Evolutionary conservation across 2,888 invertebrate genomes (phyloP).

Genomic region (Dicycla oo): DNA sequence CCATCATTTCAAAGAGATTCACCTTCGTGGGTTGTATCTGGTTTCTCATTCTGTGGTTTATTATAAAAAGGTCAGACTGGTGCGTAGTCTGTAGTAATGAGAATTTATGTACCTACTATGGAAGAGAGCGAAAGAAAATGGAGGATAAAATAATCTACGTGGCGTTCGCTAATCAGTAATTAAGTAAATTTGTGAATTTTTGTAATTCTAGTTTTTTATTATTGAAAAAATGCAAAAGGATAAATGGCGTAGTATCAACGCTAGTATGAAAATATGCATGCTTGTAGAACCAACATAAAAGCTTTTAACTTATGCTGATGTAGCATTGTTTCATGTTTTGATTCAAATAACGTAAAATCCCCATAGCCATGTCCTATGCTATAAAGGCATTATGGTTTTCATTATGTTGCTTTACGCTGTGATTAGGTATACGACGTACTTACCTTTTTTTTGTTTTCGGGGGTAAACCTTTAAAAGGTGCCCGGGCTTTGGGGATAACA

Average conservation of each 20-base stretch:
- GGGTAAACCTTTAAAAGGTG: no score
- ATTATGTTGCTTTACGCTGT: neutral
- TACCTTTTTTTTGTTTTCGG: no score
- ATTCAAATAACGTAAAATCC: neutral
- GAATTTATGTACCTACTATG: neutral
- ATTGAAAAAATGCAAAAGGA: neutral
- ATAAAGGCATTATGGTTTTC: neutral
- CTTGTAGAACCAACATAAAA: neutral
- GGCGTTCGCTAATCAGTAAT: neutral
- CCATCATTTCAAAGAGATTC: conserved; percentile 30
- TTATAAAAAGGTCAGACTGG: conserved; percentile 3
- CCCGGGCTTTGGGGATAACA: no score
- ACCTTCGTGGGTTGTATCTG: neutral
- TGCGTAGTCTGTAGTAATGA: neutral
- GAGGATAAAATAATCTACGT: neutral
- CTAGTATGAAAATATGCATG: neutral
- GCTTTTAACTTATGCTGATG: neutral
- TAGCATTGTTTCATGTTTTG: neutral
- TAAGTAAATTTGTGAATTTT: neutral
- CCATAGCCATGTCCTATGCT: no score
- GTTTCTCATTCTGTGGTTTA: conserved; percentile 24
- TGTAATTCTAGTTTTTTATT: neutral
- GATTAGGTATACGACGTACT: neutral
- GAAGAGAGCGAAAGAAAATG: neutral
- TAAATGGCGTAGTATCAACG: neutral